A percentile compares a stretch with the other conserved stretches of the same genome.
These are phyloP conservation scores for Syngnathus acus DNA, from an alignment of 2,797 vertebrate species.

Conservation along the genomic window DNA sequence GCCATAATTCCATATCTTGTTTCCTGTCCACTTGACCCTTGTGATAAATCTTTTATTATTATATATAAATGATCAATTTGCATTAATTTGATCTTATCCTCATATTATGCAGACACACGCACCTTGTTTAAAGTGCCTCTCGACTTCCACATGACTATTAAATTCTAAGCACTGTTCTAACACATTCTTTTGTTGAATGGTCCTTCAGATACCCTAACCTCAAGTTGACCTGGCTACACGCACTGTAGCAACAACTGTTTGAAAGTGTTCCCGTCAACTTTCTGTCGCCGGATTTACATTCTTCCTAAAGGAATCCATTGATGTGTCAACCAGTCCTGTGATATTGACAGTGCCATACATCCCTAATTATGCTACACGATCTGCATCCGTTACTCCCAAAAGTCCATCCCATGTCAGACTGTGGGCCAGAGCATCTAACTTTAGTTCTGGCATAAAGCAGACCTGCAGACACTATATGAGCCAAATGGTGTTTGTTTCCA, in stretches of 20 bases:
- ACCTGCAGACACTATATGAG: not conserved
- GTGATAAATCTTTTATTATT: not conserved
- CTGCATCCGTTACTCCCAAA: not conserved
- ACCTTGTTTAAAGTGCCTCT: slow-evolving; percentile 17
- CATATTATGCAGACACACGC: not conserved
- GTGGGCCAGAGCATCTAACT: slow-evolving; percentile 3
- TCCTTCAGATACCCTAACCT: slow-evolving; percentile 16
- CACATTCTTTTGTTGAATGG: slow-evolving; percentile 42
- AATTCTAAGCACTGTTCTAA: slow-evolving; percentile 32
- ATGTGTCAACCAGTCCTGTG: not conserved
- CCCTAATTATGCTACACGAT: too few species aligned
- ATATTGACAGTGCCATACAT: not conserved
- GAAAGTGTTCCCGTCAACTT: not conserved
- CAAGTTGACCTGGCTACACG: slow-evolving; percentile 2
- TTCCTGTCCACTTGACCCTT: not conserved
- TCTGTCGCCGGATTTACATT: not conserved
- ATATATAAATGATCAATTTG: not conserved
- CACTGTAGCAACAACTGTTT: not conserved
- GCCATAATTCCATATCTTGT: too few species aligned
- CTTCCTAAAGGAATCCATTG: not conserved
- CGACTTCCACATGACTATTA: slow-evolving; percentile 63
- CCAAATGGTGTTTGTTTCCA: slow-evolving; percentile 20
- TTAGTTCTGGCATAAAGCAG: slow-evolving; percentile 1
- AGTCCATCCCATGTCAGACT: not conserved
- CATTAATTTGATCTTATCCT: not conserved